Base-by-base conservation (phyloP, 2,888 invertebrate genomes). In the Ichneumon xanthorius region DNA sequence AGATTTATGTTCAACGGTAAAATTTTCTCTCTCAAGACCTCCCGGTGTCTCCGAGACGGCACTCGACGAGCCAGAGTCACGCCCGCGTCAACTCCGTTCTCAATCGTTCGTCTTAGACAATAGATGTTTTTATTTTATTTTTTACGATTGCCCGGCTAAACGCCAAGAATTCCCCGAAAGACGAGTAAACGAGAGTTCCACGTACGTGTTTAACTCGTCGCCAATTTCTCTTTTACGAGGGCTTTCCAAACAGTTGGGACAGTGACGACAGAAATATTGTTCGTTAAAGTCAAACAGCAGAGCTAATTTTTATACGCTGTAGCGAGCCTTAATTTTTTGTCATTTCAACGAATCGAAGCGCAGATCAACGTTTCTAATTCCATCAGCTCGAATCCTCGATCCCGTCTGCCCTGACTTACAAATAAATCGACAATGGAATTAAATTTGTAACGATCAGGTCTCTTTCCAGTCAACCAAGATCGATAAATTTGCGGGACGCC, bases 21-120 rank as follows among this genome's bases (percentile, higher is more conserved):
- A 80, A 6, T 53, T 70, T 14, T 63, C 33, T 16, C 48, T 48
- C 58, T 7, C 14, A 2, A 11, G n/a, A 19, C 70, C 6, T 63
- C n/a, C 19, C 48, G 58, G 9, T 61, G 61, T 61, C 61, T 48
- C 16, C 26, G 33, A 61, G 45, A 58, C 48, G 26, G 45, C 19
- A 30, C 30, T 45, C 45, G 30, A 33, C 19, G n/a, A n/a, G n/a
- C 16, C 22, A 30, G 22, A 48, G 50, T 30, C 50, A 33, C 53
- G 14, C 14, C 72, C 71, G 61, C 65, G 16, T 58, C 67, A 72
- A 71, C 77, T 63, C 40, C 50, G 53, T 76, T 84, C 70, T 55
- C 70, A 33, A 84, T 78, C 76, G 67, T 73, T 84, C 75, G 45
- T 67, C 75, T 58, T 70, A 45, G 73, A 85, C 85, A 85, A 85